phyloP scores from a whole-genome alignment of 2,113 vertebrate species.

The Phylloscopus trochiloides region DNA sequence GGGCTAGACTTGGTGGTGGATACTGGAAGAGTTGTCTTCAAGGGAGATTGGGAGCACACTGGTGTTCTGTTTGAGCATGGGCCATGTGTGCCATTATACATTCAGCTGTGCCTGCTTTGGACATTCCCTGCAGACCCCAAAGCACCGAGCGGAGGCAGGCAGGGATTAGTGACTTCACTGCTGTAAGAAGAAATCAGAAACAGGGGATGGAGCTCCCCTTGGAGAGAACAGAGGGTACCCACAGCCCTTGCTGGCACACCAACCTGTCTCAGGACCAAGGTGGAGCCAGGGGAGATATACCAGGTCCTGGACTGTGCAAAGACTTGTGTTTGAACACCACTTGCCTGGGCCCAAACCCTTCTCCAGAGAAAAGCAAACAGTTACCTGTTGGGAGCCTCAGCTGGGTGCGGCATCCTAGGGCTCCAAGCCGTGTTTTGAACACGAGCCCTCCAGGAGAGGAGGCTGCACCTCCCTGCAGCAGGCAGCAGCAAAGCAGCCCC shows the following conservation, averaged over 20 bases:
- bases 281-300: background rate
- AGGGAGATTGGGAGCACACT: rapidly evolving
- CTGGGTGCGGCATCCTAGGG: background rate
- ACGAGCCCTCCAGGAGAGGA: background rate
- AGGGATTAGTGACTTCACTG: background rate
- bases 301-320: background rate
- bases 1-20: background rate
- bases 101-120: background rate
- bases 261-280: background rate
- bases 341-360: background rate
- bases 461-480: background rate
- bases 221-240: rapidly evolving
- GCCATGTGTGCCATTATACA: background rate
- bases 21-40: background rate
- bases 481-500: background rate
- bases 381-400: background rate
- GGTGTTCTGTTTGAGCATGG: background rate
- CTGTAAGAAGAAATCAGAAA: background rate
- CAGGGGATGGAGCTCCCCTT: background rate
- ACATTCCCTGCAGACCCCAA: background rate
- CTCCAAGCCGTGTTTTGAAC: background rate
- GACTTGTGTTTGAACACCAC: slow-evolving; percentile 22
- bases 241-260: rapidly evolving
- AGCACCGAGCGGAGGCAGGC: background rate
- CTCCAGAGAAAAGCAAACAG: slow-evolving; percentile 40